Conservation (phyloP, 2,888 invertebrate genomes). For the Conchocele bisecta region DNA sequence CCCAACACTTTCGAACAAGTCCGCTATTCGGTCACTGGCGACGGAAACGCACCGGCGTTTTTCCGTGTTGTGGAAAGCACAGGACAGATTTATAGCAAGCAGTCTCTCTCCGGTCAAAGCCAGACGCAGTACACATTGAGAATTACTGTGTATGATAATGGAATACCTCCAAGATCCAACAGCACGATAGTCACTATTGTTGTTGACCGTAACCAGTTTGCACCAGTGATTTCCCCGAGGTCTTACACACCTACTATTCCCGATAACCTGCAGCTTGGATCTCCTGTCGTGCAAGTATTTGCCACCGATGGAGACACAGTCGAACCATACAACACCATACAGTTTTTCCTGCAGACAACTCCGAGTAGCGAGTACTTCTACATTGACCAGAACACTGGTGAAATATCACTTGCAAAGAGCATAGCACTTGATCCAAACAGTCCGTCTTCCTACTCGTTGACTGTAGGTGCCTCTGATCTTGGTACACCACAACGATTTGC, state of each 20-base stretch:
- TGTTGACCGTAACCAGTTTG: slow-evolving; percentile 61
- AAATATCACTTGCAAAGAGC: slow-evolving; percentile 65
- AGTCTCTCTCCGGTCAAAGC: slow-evolving; percentile 46
- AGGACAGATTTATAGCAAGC: slow-evolving; percentile 57
- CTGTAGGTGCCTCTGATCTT: slow-evolving; percentile 65
- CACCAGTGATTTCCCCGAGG: slow-evolving; percentile 54
- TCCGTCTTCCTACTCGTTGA: slow-evolving; percentile 27
- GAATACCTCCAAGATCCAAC: slow-evolving; percentile 61
- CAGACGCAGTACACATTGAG: slow-evolving; percentile 40
- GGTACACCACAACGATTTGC: slow-evolving; percentile 53
- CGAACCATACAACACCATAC: slow-evolving; percentile 65
- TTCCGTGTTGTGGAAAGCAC: slow-evolving; percentile 67
- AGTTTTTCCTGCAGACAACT: slow-evolving; percentile 52
- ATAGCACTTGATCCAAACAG: slow-evolving; percentile 65
- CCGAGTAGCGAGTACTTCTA: slow-evolving; percentile 64
- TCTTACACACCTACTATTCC: slow-evolving; percentile 48
- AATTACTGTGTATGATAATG: slow-evolving; percentile 71
- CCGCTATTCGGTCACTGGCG: slow-evolving; percentile 71
- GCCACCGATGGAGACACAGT: slow-evolving; percentile 63
- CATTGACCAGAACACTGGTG: slow-evolving; percentile 67
- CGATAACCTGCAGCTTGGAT: slow-evolving; percentile 58
- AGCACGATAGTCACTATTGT: slow-evolving; percentile 63
- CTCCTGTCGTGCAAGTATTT: slow-evolving; percentile 51
- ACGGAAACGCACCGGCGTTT: slow-evolving; percentile 74
- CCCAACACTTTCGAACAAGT: slow-evolving; percentile 65